Base-by-base conservation (phyloP, 2,888 invertebrate genomes). In the Drosophila mettleri region DNA sequence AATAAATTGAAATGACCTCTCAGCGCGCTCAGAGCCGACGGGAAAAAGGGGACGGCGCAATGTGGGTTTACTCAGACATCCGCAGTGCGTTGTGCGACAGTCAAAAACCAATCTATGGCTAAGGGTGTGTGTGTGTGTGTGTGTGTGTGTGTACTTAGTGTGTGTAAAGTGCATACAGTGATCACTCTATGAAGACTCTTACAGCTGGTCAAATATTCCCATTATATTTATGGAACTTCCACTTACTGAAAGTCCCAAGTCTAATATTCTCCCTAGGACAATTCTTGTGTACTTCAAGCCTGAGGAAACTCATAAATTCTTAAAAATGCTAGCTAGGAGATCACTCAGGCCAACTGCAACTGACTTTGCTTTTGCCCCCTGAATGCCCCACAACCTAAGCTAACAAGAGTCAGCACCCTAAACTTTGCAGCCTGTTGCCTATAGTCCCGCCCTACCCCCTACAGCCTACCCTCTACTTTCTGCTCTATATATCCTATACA, bases 1-100 rank as follows among this genome's bases (percentile, higher is more conserved):
- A 81, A 81, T 89, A 84, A 92, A 92, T 92, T 92, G 89, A 91
- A 90, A 91, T 90, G 91, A 92, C 92, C 91, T 88, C 88, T 78
- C 52, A 34, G 52, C 24, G 1, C 24, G 2, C n/a, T n/a, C n/a
- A n/a, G n/a, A n/a, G 43, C 20, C 48, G 12, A 10, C 14, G 20
- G 5, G 39, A 29, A 27, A 27, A 18, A n/a, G 27, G 36, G 36
- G 31, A 45, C 43, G 27, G 1, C 43, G 2, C 24, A n/a, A 24
- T 51, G 45, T 9, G n/a, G 27, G 33, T 43, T 8, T 10, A n/a
- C 39, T 10, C 29, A 48, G 48, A 62, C 77, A 84, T 74, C 74
- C 86, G 80, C 54, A 43, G 45, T 72, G 58, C 57, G 64, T 39
- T 54, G 65, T 48, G 51, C 53, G 27, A n/a, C 45, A 48, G 31